Evolutionary conservation across 1,140 invertebrate species (phyloP).

Genomic region (Drosophila yakuba): DNA sequence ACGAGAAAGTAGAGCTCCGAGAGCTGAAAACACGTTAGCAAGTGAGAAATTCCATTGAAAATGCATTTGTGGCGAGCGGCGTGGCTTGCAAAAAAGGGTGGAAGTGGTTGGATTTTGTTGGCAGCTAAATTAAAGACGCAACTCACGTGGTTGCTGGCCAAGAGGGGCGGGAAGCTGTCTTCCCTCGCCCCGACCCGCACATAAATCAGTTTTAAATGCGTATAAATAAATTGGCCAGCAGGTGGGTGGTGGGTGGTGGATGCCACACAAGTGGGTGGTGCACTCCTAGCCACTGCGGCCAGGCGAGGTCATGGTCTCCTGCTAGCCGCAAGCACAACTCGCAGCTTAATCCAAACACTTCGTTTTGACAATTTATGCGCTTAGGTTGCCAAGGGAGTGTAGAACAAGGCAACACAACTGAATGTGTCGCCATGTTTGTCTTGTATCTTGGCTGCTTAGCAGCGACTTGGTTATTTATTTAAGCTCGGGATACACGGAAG

Average conservation of each 20-base stretch:
- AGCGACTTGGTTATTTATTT: slow-evolving; percentile 63
- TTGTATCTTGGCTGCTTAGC: slow-evolving; percentile 60
- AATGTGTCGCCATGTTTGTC: slow-evolving; percentile 68
- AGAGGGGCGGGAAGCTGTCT: slow-evolving; percentile 39
- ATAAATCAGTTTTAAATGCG: slow-evolving; percentile 82
- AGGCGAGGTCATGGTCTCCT: slow-evolving; percentile 44
- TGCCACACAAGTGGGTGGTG: slow-evolving; percentile 4
- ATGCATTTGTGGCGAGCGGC: slow-evolving; percentile 68
- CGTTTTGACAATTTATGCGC: slow-evolving; percentile 76
- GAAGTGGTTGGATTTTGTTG: slow-evolving; percentile 27
- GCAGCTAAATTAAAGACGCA: slow-evolving; percentile 79
- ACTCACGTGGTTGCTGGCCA: slow-evolving; percentile 52
- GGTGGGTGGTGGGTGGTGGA: slow-evolving; percentile 7
- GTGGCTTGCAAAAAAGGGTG: slow-evolving; percentile 12
- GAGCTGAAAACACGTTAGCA: slow-evolving; percentile 33
- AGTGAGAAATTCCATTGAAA: slow-evolving; percentile 79
- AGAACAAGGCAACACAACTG: slow-evolving; percentile 4
- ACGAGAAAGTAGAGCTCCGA: slow-evolving; percentile 36
- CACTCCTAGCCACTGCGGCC: slow-evolving; percentile 29
- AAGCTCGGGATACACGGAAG: slow-evolving; percentile 24
- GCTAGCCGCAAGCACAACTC: slow-evolving; percentile 26
- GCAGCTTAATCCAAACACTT: slow-evolving; percentile 70
- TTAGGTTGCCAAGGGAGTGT: slow-evolving; percentile 20
- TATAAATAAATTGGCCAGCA: slow-evolving; percentile 76
- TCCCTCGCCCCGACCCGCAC: slow-evolving; percentile 34